Conservation (phyloP, 2,113 vertebrate genomes). For the Hippocampus barbouri region DNA sequence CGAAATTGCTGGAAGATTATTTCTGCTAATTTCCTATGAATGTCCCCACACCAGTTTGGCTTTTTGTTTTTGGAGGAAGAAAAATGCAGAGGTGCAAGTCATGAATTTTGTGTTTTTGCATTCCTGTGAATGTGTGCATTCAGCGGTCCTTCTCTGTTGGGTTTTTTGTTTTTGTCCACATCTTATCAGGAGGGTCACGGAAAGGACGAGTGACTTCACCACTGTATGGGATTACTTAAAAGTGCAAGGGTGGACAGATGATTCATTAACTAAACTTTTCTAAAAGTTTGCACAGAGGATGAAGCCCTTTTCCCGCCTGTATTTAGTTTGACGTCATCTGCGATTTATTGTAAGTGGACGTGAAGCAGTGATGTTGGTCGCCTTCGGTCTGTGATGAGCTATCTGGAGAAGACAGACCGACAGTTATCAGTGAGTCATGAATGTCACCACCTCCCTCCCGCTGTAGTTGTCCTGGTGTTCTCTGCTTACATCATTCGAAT, state of each 20-base stretch:
- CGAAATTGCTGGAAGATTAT: conserved; percentile 8
- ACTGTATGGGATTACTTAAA: conserved; percentile 18
- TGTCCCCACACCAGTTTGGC: neutral
- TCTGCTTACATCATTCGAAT: neutral
- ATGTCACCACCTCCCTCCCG: neutral
- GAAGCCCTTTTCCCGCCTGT: conserved; percentile 1
- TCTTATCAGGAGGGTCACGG: conserved; percentile 32
- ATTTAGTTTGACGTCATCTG: conserved; percentile 29
- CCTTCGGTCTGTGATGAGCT: conserved; percentile 25
- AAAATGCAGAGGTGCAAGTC: conserved; percentile 8
- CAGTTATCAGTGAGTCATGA: conserved; percentile 19
- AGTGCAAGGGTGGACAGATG: conserved; percentile 28
- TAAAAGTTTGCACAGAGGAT: neutral
- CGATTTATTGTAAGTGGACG: conserved; percentile 29
- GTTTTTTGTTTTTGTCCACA: conserved; percentile 22
- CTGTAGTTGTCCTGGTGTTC: neutral
- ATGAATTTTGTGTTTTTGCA: conserved; percentile 34
- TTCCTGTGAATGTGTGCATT: conserved; percentile 38
- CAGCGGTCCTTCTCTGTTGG: conserved; percentile 9
- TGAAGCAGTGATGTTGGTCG: conserved; percentile 38
- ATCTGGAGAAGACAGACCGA: conserved; percentile 11
- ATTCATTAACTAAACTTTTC: conserved; percentile 23
- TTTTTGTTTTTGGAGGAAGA: conserved; percentile 13
- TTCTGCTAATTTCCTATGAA: conserved; percentile 16
- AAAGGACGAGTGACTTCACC: conserved; percentile 20